Conservation (phyloP, 1,140 invertebrate genomes). For the Drosophila repleta region DNA sequence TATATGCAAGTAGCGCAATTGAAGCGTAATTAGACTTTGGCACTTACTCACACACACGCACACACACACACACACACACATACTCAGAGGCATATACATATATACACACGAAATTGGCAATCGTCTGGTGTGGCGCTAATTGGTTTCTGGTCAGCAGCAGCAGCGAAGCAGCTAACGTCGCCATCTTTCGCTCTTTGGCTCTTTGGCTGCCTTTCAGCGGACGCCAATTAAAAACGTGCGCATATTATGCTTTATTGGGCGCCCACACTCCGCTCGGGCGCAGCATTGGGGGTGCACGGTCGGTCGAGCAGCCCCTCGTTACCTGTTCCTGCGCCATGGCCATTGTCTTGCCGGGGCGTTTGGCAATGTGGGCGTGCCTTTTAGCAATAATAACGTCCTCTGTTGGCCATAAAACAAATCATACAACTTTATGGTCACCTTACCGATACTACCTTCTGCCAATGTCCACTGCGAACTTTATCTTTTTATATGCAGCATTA, state of each 20-base stretch:
- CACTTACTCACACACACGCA: slow-evolving; percentile 53
- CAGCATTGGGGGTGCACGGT: slow-evolving; percentile 2
- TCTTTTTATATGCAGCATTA: slow-evolving; percentile 82
- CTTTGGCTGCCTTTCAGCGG: slow-evolving; percentile 57
- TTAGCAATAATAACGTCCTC: slow-evolving; percentile 82
- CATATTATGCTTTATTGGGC: slow-evolving; percentile 82
- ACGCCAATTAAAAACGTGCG: slow-evolving; percentile 81
- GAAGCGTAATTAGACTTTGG: slow-evolving; percentile 83
- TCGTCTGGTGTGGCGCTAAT: slow-evolving; percentile 69
- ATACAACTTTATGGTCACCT: slow-evolving; percentile 82
- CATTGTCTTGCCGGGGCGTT: background rate
- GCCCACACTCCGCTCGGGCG: slow-evolving; percentile 25
- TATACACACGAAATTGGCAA: slow-evolving; percentile 52
- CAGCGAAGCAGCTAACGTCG: slow-evolving; percentile 26
- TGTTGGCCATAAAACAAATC: slow-evolving; percentile 82
- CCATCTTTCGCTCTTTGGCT: slow-evolving; percentile 40
- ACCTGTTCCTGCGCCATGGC: slow-evolving; percentile 9
- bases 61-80: slow-evolving; percentile 24
- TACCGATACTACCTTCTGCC: slow-evolving; percentile 38
- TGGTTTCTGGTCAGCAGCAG: slow-evolving; percentile 74
- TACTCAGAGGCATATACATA: slow-evolving; percentile 15
- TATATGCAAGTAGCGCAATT: slow-evolving; percentile 83
- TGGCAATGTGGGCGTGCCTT: slow-evolving; percentile 62
- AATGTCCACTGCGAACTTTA: slow-evolving; percentile 76
- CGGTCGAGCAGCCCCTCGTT: slow-evolving; percentile 21